A percentile compares a stretch with the other conserved stretches of the same genome.
Conservation (phyloP, 92 coral and sea anemone genomes). For the Porites cylindrica region DNA sequence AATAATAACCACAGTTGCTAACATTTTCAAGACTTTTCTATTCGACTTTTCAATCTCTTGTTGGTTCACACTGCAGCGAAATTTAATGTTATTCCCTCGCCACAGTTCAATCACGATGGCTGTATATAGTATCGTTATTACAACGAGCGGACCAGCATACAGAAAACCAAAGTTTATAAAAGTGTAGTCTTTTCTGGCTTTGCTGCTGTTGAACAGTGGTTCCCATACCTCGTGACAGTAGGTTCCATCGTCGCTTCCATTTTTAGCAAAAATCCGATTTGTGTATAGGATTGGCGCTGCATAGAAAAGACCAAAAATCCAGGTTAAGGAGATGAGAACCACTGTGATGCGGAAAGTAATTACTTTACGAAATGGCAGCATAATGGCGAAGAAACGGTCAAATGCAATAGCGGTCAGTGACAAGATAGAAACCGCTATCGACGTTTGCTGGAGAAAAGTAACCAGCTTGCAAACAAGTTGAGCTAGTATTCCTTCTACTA, state of each 20-base stretch:
- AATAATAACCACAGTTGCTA: slow-evolving; percentile 47
- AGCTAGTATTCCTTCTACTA: slow-evolving; percentile 50
- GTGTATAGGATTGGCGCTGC: slow-evolving; percentile 66
- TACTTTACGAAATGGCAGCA: slow-evolving; percentile 49
- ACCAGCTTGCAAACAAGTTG: slow-evolving; percentile 60
- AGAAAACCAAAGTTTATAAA: slow-evolving; percentile 51
- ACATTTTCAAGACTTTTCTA: slow-evolving; percentile 68
- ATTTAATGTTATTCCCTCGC: slow-evolving; percentile 47
- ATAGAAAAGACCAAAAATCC: slow-evolving; percentile 36
- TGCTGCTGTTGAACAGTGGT: slow-evolving; percentile 39
- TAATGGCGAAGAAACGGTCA: slow-evolving; percentile 70
- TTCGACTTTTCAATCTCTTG: slow-evolving; percentile 46
- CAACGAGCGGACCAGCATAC: slow-evolving; percentile 59
- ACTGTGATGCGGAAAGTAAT: slow-evolving; percentile 41
- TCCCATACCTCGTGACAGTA: slow-evolving; percentile 44
- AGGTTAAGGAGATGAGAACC: slow-evolving; percentile 38
- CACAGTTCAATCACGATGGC: slow-evolving; percentile 65
- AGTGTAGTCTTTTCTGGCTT: slow-evolving; percentile 40
- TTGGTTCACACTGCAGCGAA: slow-evolving; percentile 11
- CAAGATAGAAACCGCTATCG: slow-evolving; percentile 61
- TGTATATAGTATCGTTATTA: slow-evolving; percentile 63
- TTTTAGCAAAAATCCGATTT: slow-evolving; percentile 13
- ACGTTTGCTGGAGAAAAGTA: slow-evolving; percentile 57
- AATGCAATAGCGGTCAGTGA: slow-evolving; percentile 60
- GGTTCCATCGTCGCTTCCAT: slow-evolving; percentile 2